phyloP scores from a whole-genome alignment of 2,888 invertebrate species.

The Lochmaea capreae region DNA sequence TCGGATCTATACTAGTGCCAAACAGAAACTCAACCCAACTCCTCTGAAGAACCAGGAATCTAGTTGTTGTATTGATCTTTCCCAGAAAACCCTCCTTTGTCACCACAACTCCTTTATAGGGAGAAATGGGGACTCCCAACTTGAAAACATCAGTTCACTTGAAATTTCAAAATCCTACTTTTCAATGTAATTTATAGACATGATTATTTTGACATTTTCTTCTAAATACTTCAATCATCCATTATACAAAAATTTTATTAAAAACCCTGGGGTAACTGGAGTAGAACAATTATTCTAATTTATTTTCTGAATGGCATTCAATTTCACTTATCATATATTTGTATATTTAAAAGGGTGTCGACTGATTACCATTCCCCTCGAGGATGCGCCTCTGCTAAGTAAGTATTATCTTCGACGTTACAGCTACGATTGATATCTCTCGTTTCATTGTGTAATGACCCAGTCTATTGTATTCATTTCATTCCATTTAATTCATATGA shows the following conservation, averaged over 20 bases:
- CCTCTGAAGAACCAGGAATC: no score
- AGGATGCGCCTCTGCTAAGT: conserved; percentile 13
- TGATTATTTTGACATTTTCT: no score
- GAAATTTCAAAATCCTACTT: no score
- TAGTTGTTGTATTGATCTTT: no score
- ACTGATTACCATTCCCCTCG: conserved; percentile 16
- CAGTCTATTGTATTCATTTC: conserved; percentile 10
- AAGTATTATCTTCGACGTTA: not conserved
- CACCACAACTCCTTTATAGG: no score
- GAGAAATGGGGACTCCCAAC: no score
- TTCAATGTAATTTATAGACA: no score
- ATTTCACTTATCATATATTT: conserved; percentile 9
- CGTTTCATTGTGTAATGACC: conserved; percentile 14
- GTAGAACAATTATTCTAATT: not conserved
- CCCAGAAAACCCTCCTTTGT: no score
- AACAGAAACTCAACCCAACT: no score
- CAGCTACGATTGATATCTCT: conserved; percentile 7
- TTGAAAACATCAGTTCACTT: no score
- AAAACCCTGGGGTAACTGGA: not conserved
- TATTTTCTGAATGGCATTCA: not conserved
- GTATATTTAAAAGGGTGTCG: conserved; percentile 10
- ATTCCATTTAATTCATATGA: conserved; percentile 7
- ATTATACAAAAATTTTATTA: not conserved
- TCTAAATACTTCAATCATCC: not conserved
- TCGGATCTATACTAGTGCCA: no score